Evolutionary conservation across 2,888 invertebrate genomes (phyloP), one percentile per base, ranked within the genome.

Genomic region (Zele albiditarsus): DNA sequence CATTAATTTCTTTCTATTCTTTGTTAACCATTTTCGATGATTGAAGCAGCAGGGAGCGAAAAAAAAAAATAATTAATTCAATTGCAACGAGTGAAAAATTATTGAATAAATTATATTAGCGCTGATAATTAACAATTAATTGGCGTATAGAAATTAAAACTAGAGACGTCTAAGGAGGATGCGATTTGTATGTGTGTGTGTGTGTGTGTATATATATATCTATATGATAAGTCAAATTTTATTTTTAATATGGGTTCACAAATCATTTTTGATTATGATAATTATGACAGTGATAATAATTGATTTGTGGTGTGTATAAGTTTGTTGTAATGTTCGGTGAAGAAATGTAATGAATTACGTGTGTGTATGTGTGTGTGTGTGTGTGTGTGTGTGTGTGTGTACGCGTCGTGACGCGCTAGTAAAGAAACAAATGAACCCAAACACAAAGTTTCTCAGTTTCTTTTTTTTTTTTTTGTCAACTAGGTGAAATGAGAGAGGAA

Each of bases 401-500:
- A 10, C 53, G 28, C 65, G 53, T 20, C 38, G 2, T n/a, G n/a
- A 57, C 69, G 58, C 69, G 69, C 33, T 58, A 62, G 2, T 49
- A 71, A 46, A 63, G 28, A 57, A 65, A 70, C 33, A 25, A 71
- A 75, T 46, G 14, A 75, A 67, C 67, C 71, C 60, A 71, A 75
- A 75, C 53, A 27, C 75, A 49, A 72, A 72, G 60, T 73, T 28
- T 74, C 70, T 20, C 20, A 8, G n/a, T 20, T 53, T 53, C 20
- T 76, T 70, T 72, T 28, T 57, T 74, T 73, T 49, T 75, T 80
- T 75, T 58, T 66, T 31, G 27, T 42, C 46, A 82, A 78, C 83
- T 84, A 82, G 81, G 83, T 82, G 81, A 83, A 81, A 75, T 53
- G 82, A 84, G 83, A 85, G 84, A 84, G 82, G 76, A 86, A 88